Conservation (phyloP, 1,140 invertebrate species). For the Neotoxoptera formosana region DNA sequence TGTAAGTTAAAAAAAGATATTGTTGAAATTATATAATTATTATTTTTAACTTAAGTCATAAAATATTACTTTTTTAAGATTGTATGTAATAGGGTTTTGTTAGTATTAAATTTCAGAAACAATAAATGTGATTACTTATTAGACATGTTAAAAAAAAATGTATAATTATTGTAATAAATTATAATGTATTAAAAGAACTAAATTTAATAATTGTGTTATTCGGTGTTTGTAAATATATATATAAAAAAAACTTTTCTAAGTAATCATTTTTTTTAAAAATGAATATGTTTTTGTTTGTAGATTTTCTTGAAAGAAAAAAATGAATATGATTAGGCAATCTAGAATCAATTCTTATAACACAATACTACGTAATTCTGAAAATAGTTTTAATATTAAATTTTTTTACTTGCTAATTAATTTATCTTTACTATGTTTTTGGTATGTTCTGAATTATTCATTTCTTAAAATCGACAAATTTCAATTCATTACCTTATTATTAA, state of each 20-base stretch:
- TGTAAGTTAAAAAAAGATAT: conserved; percentile 70
- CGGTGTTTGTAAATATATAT: background rate
- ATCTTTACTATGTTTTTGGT: background rate
- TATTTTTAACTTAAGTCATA: background rate
- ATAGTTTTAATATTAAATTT: background rate
- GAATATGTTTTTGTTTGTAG: background rate
- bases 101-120: background rate
- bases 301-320: background rate
- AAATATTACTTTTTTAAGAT: background rate
- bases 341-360: background rate
- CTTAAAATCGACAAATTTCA: background rate
- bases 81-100: background rate
- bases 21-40: background rate
- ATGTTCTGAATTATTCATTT: background rate
- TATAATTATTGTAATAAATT: background rate
- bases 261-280: background rate
- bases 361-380: background rate
- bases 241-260: background rate
- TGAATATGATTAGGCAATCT: background rate
- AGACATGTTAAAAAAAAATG: too few relatives aligned
- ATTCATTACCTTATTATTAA: background rate
- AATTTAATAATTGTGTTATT: background rate
- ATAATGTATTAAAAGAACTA: background rate
- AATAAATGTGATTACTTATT: background rate
- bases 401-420: background rate